A percentile compares a stretch with the other conserved stretches of the same genome.
These are phyloP conservation scores for Macrotus californicus DNA, from an alignment of 2,113 vertebrate genomes.

Conservation along the genomic window DNA sequence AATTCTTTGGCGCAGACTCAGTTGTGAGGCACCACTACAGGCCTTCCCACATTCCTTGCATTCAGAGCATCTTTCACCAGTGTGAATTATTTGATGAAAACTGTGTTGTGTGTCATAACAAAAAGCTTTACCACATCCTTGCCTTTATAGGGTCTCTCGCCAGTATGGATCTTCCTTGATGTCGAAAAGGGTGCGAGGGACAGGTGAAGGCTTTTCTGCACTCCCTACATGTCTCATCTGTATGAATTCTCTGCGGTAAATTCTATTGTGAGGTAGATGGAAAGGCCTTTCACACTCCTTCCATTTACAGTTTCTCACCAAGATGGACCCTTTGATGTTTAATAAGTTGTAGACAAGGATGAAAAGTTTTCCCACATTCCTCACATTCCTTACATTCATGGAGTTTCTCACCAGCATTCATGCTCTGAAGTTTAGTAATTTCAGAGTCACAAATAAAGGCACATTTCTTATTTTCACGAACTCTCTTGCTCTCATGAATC, in stretches of 20 bases:
- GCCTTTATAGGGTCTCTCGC: conserved; percentile 72
- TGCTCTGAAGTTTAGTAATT: conserved; percentile 36
- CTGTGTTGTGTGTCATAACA: conserved; percentile 44
- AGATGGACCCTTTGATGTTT: conserved; percentile 71
- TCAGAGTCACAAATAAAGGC: conserved; percentile 49
- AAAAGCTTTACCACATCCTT: conserved; percentile 72
- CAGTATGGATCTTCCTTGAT: conserved; percentile 71
- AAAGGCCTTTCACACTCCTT: conserved; percentile 73
- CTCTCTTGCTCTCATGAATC: conserved; percentile 64
- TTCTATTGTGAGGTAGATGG: conserved; percentile 71
- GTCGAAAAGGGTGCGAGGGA: conserved; percentile 68
- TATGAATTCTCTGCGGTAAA: conserved; percentile 71
- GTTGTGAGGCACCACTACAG: conserved; percentile 70
- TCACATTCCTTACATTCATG: conserved; percentile 70
- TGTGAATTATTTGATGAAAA: conserved; percentile 67
- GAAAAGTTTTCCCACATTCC: conserved; percentile 73
- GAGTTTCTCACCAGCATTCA: conserved; percentile 50
- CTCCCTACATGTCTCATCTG: conserved; percentile 62
- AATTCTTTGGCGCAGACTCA: conserved; percentile 63
- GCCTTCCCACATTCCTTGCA: conserved; percentile 73
- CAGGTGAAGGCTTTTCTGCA: conserved; percentile 71
- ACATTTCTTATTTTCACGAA: conserved; percentile 51
- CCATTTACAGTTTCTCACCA: conserved; percentile 74
- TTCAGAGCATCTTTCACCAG: conserved; percentile 64
- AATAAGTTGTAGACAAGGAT: conserved; percentile 63